A percentile compares a stretch with the other conserved stretches of the same genome.
These are phyloP conservation scores for Phalloptychus januarius DNA, from an alignment of 2,797 vertebrate genomes.

Conservation along the genomic window DNA sequence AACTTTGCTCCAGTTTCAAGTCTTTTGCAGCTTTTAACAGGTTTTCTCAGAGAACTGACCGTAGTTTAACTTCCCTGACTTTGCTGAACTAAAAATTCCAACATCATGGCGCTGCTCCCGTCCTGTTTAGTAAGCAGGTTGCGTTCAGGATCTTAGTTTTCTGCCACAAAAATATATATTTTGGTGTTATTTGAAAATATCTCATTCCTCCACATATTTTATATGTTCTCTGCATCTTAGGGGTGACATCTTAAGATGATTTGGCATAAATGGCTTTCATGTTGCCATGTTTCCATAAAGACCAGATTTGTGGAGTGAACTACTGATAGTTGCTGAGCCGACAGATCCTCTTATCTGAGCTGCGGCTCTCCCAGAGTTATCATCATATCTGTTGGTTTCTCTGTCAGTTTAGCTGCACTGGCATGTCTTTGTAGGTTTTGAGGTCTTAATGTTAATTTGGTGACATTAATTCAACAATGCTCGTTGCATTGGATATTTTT, in stretches of 20 bases:
- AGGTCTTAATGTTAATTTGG: background rate
- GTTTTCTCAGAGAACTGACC: background rate
- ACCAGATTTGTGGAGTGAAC: background rate
- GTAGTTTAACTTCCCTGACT: background rate
- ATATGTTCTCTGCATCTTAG: background rate
- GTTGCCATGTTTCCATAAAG: background rate
- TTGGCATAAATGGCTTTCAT: background rate
- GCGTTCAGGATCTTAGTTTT: background rate
- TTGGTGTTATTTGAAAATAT: background rate
- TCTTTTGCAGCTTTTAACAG: background rate
- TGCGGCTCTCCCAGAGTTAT: background rate
- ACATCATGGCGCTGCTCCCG: background rate
- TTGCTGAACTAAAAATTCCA: background rate
- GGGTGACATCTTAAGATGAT: background rate
- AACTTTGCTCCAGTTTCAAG: background rate
- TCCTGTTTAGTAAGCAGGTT: background rate
- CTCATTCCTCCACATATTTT: background rate
- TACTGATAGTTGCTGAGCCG: background rate
- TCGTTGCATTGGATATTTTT: background rate
- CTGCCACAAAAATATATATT: background rate
- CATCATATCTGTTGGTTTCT: background rate
- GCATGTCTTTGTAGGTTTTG: background rate
- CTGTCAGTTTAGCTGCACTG: background rate
- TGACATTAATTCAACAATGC: background rate
- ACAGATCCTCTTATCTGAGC: background rate